A percentile compares a stretch with the other conserved stretches of the same genome.
Evolutionary conservation across 2,113 vertebrate species (phyloP).

Genomic region (Mus musculus): GRCm39 chr15:30708501-30709000

Average conservation of each 20-base stretch:
- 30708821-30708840: neutral
- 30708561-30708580: neutral
- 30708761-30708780: neutral
- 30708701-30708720: neutral
- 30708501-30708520: neutral
- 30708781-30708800: neutral
- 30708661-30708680: neutral
- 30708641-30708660: neutral
- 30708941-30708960: neutral
- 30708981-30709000: neutral
- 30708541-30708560: neutral
- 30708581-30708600: neutral
- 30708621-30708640: too few relatives aligned
- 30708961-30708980: neutral
- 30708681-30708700: fast-evolving
- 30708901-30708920: neutral
- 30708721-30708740: neutral
- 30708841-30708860: neutral
- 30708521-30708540: neutral
- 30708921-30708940: neutral
- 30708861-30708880: neutral
- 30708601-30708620: neutral
- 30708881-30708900: neutral
- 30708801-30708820: neutral
- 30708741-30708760: neutral